phyloP scores from a whole-genome alignment of 92 coral and sea anemone species.

The Parazoanthus darwini region DNA sequence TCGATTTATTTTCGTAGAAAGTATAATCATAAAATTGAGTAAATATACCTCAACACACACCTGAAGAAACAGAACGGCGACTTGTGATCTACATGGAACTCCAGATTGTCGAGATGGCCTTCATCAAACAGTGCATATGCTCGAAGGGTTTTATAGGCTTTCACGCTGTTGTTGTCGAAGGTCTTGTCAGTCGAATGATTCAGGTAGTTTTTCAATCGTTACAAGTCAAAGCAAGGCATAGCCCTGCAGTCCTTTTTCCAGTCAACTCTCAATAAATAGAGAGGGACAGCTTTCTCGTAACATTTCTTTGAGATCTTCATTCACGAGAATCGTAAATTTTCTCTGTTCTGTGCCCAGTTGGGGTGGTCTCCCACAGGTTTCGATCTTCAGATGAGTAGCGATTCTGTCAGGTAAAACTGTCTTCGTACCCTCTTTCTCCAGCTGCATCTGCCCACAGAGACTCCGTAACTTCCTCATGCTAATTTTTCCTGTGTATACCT shows the following conservation, averaged over 20 bases:
- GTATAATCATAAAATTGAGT: not conserved
- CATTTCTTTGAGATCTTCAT: conserved; percentile 15
- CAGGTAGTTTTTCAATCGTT: conserved; percentile 30
- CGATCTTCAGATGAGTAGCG: conserved; percentile 29
- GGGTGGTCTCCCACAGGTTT: conserved; percentile 14
- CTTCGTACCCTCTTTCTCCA: conserved; percentile 33
- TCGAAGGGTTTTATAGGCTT: conserved; percentile 32
- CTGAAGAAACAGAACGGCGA: conserved; percentile 29
- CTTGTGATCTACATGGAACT: conserved; percentile 3
- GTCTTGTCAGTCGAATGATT: conserved; percentile 42
- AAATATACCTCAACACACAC: conserved; percentile 16
- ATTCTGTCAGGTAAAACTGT: conserved; percentile 33
- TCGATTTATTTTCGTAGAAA: conserved; percentile 24
- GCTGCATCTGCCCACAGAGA: not conserved
- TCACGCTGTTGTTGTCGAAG: conserved; percentile 36
- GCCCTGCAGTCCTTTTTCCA: conserved; percentile 38
- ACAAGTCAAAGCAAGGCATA: not conserved
- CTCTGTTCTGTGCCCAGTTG: conserved; percentile 26
- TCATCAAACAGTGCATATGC: conserved; percentile 31
- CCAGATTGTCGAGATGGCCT: conserved; percentile 43
- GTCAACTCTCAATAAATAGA: conserved; percentile 11
- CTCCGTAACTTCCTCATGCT: conserved; percentile 7
- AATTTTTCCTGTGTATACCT: too few species aligned
- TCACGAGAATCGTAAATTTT: conserved; percentile 17
- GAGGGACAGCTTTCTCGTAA: conserved; percentile 26